Evolutionary conservation across 2,888 invertebrate species (phyloP).

Genomic region (Diachrysia chrysitis): DNA sequence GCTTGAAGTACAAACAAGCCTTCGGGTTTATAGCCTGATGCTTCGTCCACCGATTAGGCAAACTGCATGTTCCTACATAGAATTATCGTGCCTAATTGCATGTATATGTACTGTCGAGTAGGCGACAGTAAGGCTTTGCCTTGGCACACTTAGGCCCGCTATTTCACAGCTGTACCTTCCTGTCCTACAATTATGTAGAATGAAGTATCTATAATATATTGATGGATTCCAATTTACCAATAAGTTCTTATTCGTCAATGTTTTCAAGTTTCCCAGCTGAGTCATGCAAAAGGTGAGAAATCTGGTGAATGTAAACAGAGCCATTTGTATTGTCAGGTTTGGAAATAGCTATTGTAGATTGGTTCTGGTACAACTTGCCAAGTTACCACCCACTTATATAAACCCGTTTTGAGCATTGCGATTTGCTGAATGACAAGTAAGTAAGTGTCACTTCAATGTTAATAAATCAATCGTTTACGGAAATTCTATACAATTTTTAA

Average conservation of each 20-base stretch:
- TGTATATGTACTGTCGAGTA: constrained; percentile 53
- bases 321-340: not conserved
- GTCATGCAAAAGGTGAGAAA: not conserved
- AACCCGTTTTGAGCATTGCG: constrained; percentile 28
- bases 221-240: constrained; percentile 46
- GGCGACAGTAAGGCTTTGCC: constrained; percentile 63
- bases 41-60: not conserved
- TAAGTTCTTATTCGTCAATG: constrained; percentile 14
- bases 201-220: constrained; percentile 28
- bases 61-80: constrained; percentile 32
- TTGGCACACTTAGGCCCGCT: constrained; percentile 68
- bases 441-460: constrained; percentile 3
- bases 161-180: constrained; percentile 68
- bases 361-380: not conserved
- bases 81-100: constrained; percentile 38
- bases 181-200: constrained; percentile 42
- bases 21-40: not conserved
- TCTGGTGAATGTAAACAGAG: not conserved
- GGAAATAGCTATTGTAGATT: constrained; percentile 5
- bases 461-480: constrained; percentile 20
- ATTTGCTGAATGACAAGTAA: constrained; percentile 11
- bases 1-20: not conserved
- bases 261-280: not conserved
- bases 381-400: constrained; percentile 6
- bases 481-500: too few species aligned